A percentile compares a stretch with the other conserved stretches of the same genome.
phyloP scores from a whole-genome alignment of 2,888 invertebrate genomes.

The Noctua janthina region DNA sequence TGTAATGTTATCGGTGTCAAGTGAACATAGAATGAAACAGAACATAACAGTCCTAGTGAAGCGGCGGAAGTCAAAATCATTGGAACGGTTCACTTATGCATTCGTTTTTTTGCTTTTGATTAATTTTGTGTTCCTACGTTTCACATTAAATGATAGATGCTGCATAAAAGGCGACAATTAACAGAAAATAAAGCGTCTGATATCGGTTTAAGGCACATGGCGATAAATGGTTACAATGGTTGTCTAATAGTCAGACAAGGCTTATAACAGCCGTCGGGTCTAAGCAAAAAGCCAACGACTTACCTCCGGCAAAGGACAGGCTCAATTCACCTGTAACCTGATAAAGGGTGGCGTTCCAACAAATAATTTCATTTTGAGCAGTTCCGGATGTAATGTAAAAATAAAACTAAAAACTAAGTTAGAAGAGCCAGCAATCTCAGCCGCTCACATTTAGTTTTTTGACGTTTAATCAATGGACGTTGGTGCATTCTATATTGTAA shows the following conservation, averaged over 20 bases:
- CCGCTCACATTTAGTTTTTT: slow-evolving; percentile 57
- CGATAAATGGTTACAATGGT: not conserved
- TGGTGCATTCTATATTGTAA: slow-evolving; percentile 7
- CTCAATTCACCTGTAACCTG: slow-evolving; percentile 39
- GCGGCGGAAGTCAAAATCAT: not conserved
- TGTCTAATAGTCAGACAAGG: not conserved
- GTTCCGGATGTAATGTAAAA: slow-evolving; percentile 41
- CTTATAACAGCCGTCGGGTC: not conserved
- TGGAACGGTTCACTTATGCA: not conserved
- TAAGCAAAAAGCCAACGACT: slow-evolving; percentile 6
- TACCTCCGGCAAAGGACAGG: slow-evolving; percentile 45
- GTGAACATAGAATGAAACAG: not conserved
- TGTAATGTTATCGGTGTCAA: not conserved
- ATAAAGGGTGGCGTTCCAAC: slow-evolving; percentile 45
- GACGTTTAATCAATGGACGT: slow-evolving; percentile 25
- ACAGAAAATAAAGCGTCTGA: not conserved
- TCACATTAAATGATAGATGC: not conserved
- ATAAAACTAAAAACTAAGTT: slow-evolving; percentile 50
- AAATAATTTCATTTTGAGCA: slow-evolving; percentile 73
- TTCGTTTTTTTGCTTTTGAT: not conserved
- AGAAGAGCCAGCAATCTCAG: slow-evolving; percentile 26
- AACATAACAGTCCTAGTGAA: not conserved
- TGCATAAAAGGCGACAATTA: not conserved
- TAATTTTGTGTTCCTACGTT: not conserved
- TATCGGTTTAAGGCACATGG: not conserved